A percentile compares a stretch with the other conserved stretches of the same genome.
phyloP scores from a whole-genome alignment of 2,797 vertebrate genomes.

The Hyperoplus lanceolatus region DNA sequence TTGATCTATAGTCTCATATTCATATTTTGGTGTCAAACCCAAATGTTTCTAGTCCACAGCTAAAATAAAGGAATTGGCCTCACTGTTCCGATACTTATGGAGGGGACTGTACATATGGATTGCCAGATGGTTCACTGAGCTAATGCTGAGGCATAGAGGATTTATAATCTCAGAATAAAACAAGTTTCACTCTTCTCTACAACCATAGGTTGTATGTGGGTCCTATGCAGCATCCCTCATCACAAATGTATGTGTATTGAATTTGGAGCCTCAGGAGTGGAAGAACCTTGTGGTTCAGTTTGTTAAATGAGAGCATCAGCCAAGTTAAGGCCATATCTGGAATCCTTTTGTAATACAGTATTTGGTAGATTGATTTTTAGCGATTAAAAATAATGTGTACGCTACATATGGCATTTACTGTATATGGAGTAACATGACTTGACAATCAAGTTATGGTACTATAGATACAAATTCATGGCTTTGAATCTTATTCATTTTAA shows the following conservation, averaged over 20 bases:
- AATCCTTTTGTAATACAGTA: background rate
- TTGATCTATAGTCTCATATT: too few relatives aligned
- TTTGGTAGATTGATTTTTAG: background rate
- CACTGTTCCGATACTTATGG: too few relatives aligned
- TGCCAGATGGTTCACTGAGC: background rate
- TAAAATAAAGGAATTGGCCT: too few relatives aligned
- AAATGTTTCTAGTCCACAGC: too few relatives aligned
- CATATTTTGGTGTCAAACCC: too few relatives aligned
- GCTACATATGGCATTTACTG: background rate
- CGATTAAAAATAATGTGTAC: background rate
- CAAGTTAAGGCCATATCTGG: background rate
- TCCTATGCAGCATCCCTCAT: background rate
- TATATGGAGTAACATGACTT: background rate
- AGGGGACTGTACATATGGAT: too few relatives aligned
- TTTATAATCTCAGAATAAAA: background rate
- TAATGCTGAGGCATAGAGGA: background rate
- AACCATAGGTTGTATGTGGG: background rate
- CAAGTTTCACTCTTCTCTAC: background rate
- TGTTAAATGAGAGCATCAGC: background rate
- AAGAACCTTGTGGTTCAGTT: background rate
- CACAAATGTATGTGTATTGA: conserved; percentile 11
- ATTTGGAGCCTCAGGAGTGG: background rate
- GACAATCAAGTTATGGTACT: background rate
- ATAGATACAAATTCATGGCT: background rate
- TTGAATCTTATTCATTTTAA: background rate